phyloP scores from a whole-genome alignment of 2,113 vertebrate genomes.

The Sturnus vulgaris region DNA sequence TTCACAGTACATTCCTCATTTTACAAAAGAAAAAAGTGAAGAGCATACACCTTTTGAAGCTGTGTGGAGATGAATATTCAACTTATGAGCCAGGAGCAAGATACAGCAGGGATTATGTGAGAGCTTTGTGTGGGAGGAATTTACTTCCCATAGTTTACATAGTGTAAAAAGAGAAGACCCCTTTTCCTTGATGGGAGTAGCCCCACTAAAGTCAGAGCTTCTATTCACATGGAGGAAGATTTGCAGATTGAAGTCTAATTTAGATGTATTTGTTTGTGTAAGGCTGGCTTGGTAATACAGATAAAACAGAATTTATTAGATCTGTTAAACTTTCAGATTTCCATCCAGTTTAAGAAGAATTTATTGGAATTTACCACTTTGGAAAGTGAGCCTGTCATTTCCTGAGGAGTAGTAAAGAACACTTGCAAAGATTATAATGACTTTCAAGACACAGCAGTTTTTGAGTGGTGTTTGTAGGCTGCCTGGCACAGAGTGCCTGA shows the following conservation, averaged over 20 bases:
- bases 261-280: slow-evolving; percentile 22
- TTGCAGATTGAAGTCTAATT: neutral
- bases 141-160: slow-evolving; percentile 18
- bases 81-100: neutral
- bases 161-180: slow-evolving; percentile 17
- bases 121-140: slow-evolving; percentile 36
- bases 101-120: neutral
- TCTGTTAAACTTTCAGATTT: slow-evolving; percentile 31
- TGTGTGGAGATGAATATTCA: slow-evolving; percentile 18
- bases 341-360: neutral
- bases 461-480: neutral
- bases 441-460: neutral
- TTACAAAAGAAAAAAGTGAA: neutral
- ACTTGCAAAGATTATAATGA: neutral
- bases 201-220: neutral
- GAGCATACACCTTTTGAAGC: neutral
- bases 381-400: neutral
- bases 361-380: neutral
- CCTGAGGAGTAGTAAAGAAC: neutral
- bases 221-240: neutral
- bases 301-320: slow-evolving; percentile 14
- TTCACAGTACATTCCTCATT: neutral
- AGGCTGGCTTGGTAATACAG: neutral
- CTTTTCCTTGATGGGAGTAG: neutral
- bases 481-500: neutral